Conservation (phyloP, 2,888 invertebrate species). For the Folsomia manolachei region DNA sequence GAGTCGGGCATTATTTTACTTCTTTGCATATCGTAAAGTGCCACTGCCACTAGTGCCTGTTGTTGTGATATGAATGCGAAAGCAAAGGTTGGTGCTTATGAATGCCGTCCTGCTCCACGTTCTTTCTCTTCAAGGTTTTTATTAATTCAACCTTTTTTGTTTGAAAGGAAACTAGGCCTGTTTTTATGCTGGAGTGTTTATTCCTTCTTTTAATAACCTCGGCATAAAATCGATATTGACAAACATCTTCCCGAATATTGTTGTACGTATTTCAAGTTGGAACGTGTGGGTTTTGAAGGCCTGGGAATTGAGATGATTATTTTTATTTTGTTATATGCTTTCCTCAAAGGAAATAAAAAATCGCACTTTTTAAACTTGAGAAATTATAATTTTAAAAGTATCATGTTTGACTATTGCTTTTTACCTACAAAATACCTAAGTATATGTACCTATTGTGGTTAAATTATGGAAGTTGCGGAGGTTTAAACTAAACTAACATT, state of each 20-base stretch:
- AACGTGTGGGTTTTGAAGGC: background rate
- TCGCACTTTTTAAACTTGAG: background rate
- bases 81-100: background rate
- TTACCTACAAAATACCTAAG: too few relatives aligned
- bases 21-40: too few relatives aligned
- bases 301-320: background rate
- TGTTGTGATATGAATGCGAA: background rate
- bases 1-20: background rate
- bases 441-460: too few relatives aligned
- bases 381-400: too few relatives aligned
- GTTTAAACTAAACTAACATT: too few relatives aligned
- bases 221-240: background rate
- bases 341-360: background rate
- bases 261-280: background rate
- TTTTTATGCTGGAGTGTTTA: background rate
- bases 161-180: background rate
- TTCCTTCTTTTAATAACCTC: too few relatives aligned
- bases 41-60: too few relatives aligned
- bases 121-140: background rate
- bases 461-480: too few relatives aligned
- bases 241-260: background rate
- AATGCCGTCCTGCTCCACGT: background rate
- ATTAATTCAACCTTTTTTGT: background rate
- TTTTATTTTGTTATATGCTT: background rate
- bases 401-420: too few relatives aligned